Conservation (phyloP, 2,888 invertebrate species). For the Cephonodes hylas region DNA sequence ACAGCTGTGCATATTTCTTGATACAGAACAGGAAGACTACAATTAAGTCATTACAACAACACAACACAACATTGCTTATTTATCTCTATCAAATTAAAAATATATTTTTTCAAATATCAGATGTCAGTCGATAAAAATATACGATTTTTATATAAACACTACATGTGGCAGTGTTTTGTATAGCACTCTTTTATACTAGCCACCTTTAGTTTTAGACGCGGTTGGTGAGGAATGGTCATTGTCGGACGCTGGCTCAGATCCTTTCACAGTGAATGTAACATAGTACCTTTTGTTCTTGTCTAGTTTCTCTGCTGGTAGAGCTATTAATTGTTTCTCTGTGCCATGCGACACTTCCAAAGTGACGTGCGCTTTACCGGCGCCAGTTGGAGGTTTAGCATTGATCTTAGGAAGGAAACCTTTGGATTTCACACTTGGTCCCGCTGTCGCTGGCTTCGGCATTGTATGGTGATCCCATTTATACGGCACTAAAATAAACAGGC, state of each 20-base stretch:
- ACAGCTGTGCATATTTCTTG: conserved; percentile 39
- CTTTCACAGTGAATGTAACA: conserved; percentile 95
- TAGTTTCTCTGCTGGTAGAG: conserved; percentile 91
- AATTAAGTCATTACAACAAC: conserved; percentile 26
- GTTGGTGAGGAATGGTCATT: conserved; percentile 69
- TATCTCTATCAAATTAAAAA: neutral
- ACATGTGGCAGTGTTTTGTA: conserved; percentile 1
- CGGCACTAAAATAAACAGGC: conserved; percentile 84
- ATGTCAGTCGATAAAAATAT: conserved; percentile 14
- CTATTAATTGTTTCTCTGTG: conserved; percentile 91
- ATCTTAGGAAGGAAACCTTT: conserved; percentile 87
- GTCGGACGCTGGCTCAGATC: conserved; percentile 82
- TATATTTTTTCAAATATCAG: conserved; percentile 13
- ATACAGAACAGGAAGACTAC: conserved; percentile 58
- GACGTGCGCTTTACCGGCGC: conserved; percentile 77
- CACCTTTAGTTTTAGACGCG: conserved; percentile 68
- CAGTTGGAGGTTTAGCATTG: conserved; percentile 64
- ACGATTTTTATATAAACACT: conserved; percentile 3
- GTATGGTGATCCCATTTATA: conserved; percentile 88
- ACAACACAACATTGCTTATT: conserved; percentile 12
- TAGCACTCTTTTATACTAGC: conserved; percentile 35
- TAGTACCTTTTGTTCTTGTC: conserved; percentile 95
- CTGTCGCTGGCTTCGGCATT: conserved; percentile 86
- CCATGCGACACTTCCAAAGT: conserved; percentile 92
- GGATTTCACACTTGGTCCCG: conserved; percentile 65